phyloP scores from a whole-genome alignment of 2,888 invertebrate species.

The Cancer borealis region DNA sequence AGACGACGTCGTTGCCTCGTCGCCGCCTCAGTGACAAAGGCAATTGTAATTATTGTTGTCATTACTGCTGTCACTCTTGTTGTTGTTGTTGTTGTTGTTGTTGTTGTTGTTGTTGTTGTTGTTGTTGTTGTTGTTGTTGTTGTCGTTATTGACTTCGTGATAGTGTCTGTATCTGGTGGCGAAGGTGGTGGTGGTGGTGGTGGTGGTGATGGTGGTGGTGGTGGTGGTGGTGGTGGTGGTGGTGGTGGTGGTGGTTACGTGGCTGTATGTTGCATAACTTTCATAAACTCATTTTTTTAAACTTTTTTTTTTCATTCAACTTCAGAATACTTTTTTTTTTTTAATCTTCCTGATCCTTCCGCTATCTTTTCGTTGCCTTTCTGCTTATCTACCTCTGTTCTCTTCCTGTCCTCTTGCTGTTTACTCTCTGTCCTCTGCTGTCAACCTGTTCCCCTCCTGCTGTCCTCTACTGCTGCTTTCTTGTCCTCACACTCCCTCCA shows the following conservation, averaged over 20 bases:
- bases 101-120: conserved; percentile 34
- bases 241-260: background rate
- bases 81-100: conserved; percentile 46
- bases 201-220: conserved; percentile 1
- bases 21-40: conserved; percentile 51
- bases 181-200: background rate
- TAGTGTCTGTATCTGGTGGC: background rate
- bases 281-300: too few relatives aligned
- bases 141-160: background rate
- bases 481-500: too few relatives aligned
- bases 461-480: background rate
- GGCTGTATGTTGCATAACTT: background rate
- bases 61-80: conserved; percentile 11
- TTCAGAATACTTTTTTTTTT: background rate
- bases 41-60: conserved; percentile 56
- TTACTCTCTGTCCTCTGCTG: background rate
- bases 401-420: background rate
- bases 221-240: conserved; percentile 19
- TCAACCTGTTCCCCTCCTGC: background rate
- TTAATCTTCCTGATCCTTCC: background rate
- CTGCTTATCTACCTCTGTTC: background rate
- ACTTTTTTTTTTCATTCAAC: too few relatives aligned
- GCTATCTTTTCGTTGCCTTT: background rate
- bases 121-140: conserved; percentile 33
- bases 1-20: background rate